A percentile compares a stretch with the other conserved stretches of the same genome.
phyloP scores from a whole-genome alignment of 2,888 invertebrate genomes.

The Leucoma salicis region DNA sequence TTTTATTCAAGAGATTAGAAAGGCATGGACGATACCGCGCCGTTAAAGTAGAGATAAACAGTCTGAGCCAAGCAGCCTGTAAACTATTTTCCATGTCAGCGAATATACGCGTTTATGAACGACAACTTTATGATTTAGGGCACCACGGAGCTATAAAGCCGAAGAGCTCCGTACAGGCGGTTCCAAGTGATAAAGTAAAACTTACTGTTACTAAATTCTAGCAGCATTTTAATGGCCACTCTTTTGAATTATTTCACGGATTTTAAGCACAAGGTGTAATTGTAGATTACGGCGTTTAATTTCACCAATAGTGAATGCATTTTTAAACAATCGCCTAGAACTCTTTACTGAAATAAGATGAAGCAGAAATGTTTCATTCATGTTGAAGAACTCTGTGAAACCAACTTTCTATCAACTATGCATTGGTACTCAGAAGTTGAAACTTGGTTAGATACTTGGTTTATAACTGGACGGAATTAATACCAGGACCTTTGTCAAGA shows the following conservation, averaged over 20 bases:
- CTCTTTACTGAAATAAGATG: too few species aligned
- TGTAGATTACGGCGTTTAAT: conserved; percentile 53
- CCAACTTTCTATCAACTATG: too few species aligned
- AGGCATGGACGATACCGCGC: conserved; percentile 54
- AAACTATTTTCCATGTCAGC: conserved; percentile 80
- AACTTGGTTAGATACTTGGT: too few species aligned
- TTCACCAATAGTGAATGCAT: conserved; percentile 31
- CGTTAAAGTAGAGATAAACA: conserved; percentile 70
- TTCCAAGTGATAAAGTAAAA: conserved; percentile 65
- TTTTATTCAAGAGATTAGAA: conserved; percentile 77
- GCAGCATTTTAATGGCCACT: conserved; percentile 70
- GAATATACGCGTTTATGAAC: conserved; percentile 69
- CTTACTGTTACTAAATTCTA: conserved; percentile 63
- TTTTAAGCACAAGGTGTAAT: conserved; percentile 54
- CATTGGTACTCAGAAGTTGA: too few species aligned
- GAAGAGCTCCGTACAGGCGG: conserved; percentile 7
- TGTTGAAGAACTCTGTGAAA: too few species aligned
- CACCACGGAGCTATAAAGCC: conserved; percentile 31
- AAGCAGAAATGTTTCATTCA: too few species aligned
- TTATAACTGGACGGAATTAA: too few species aligned
- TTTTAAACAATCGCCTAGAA: too few species aligned
- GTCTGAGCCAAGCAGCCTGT: conserved; percentile 63
- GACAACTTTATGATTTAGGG: conserved; percentile 49
- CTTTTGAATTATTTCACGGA: conserved; percentile 75
- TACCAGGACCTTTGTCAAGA: too few species aligned